A percentile compares a stretch with the other conserved stretches of the same genome.
Conservation (phyloP, 2,113 vertebrate genomes). For the Ellobius talpinus region DNA sequence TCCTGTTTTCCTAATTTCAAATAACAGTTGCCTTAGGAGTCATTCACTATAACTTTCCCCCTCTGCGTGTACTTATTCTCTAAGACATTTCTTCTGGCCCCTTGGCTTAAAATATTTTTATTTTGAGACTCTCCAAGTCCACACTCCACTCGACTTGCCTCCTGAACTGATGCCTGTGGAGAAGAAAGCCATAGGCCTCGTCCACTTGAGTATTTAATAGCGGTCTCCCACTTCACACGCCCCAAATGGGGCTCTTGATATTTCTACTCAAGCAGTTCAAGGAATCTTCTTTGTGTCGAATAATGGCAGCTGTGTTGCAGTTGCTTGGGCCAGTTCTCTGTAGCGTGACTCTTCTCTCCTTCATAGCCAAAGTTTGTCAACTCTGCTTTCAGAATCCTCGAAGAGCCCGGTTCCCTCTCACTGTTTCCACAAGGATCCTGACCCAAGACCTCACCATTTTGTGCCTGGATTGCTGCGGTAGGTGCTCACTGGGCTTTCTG, state of each 20-base stretch:
- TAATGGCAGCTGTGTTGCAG: background rate
- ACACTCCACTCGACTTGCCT: background rate
- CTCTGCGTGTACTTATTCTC: background rate
- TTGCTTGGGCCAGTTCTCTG: background rate
- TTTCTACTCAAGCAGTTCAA: background rate
- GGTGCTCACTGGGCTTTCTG: background rate
- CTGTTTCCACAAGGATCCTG: background rate
- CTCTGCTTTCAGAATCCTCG: background rate
- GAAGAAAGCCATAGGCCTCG: background rate
- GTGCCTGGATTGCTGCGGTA: background rate
- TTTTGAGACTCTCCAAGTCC: constrained; percentile 13
- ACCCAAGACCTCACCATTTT: background rate
- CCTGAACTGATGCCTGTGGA: constrained; percentile 1
- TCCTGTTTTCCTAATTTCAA: background rate
- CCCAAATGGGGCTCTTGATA: background rate
- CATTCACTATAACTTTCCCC: background rate
- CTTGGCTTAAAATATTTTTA: constrained; percentile 37
- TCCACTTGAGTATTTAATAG: background rate
- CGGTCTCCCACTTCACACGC: background rate
- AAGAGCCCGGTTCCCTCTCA: background rate
- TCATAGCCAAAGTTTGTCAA: background rate
- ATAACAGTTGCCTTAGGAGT: background rate
- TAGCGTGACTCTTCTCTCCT: constrained; percentile 8
- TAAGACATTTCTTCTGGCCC: background rate
- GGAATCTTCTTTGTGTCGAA: background rate